Conservation (phyloP, 2,113 vertebrate genomes). For the Mus musculus region GRCm39 chr5:42927501-42928000, state of each 20-base stretch:
- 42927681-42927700: no score
- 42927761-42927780: neutral
- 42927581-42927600: fast-evolving
- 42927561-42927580: fast-evolving
- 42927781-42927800: neutral
- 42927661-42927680: neutral
- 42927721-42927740: neutral
- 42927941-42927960: no score
- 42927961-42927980: neutral
- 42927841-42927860: no score
- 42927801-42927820: neutral
- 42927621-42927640: neutral
- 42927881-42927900: neutral
- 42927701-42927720: neutral
- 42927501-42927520: neutral
- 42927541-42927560: neutral
- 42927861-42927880: neutral
- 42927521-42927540: fast-evolving
- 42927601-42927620: neutral
- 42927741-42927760: neutral
- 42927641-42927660: neutral
- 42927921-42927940: neutral
- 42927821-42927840: no score
- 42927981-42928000: neutral
- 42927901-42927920: neutral